Evolutionary conservation across 2,797 vertebrate species (phyloP), one percentile per base, ranked within the genome.

Genomic region (Malurus splendens): DNA sequence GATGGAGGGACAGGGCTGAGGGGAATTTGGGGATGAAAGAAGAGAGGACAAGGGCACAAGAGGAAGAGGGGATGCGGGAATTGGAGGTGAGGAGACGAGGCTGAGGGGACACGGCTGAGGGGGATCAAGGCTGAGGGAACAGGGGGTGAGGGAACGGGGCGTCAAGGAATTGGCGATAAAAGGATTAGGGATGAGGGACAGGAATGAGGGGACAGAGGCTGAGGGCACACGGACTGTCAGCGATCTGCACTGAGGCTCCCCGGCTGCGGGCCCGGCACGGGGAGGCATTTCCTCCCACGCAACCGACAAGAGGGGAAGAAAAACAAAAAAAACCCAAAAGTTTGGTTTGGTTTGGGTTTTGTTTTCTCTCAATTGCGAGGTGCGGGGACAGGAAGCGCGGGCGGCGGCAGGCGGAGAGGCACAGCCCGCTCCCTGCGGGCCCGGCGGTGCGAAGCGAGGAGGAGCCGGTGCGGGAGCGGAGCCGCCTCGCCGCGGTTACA

Each of bases 391-490:
- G 5, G 65, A 47, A 71, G 56, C 52, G 12, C n/a, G 9, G 55
- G 47, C 50, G 32, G 77, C 32, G n/a, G 52, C 24, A 50, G 32
- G 77, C 32, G n/a, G 52, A 24, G n/a, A 47, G 30, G 7, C 42
- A 0, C 4, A 38, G 82, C 27, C 33, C 19, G 25, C 32, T 2
- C 14, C 56, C 52, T 12, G 4, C 36, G 3, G 8, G 57, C 59
- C 3, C 19, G 6, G 72, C 12, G 2, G 3, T 2, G 59, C 4
- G 9, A 13, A 17, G 78, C 18, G 20, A 2, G 62, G 2, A 3
- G 22, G 12, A 9, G 80, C 76, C 4, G n/a, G 18, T 33, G 79
- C 41, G 48, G 27, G 36, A 47, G 77, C 5, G 25, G 50, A 14
- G 78, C 73, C 12, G 74, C 27, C 67, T 25, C 41, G 4, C 80